Evolutionary conservation across 2,888 invertebrate species (phyloP).

Genomic region (Ephialtes manifestator): DNA sequence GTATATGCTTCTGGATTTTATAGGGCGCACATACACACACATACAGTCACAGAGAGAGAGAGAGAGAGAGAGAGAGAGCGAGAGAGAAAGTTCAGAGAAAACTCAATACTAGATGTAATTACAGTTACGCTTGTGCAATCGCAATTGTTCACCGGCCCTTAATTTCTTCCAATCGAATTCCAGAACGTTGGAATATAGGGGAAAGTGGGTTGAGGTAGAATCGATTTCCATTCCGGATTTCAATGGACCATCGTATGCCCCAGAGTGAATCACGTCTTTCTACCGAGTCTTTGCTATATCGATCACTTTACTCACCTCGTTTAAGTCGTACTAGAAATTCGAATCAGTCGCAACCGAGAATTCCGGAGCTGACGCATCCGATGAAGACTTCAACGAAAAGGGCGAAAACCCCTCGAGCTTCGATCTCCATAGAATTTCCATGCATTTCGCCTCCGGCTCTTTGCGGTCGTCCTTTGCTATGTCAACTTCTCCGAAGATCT

Average conservation of each 20-base stretch:
- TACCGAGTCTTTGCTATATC: conserved; percentile 50
- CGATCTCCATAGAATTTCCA: conserved; percentile 68
- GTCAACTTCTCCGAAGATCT: conserved; percentile 44
- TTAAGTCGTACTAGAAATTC: conserved; percentile 49
- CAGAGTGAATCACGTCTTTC: conserved; percentile 34
- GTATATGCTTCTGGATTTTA: conserved; percentile 46
- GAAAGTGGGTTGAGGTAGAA: conserved; percentile 14
- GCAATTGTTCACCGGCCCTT: conserved; percentile 58
- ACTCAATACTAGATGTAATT: conserved; percentile 67
- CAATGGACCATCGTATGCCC: conserved; percentile 19
- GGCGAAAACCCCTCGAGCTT: conserved; percentile 47
- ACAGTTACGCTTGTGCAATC: conserved; percentile 48
- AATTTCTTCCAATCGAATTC: conserved; percentile 61
- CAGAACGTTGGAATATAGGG: conserved; percentile 10
- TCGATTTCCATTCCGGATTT: conserved; percentile 58
- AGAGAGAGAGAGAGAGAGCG: neutral
- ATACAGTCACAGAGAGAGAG: neutral
- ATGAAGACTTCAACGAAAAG: conserved; percentile 39
- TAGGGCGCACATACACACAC: conserved; percentile 38
- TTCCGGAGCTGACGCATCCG: conserved; percentile 10
- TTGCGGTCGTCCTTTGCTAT: conserved; percentile 1
- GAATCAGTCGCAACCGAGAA: conserved; percentile 45
- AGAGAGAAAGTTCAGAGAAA: conserved; percentile 23
- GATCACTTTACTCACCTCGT: conserved; percentile 64
- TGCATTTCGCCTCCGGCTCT: conserved; percentile 53